Conservation (phyloP, 2,888 invertebrate species). For the Oxyteleia sp. region DNA sequence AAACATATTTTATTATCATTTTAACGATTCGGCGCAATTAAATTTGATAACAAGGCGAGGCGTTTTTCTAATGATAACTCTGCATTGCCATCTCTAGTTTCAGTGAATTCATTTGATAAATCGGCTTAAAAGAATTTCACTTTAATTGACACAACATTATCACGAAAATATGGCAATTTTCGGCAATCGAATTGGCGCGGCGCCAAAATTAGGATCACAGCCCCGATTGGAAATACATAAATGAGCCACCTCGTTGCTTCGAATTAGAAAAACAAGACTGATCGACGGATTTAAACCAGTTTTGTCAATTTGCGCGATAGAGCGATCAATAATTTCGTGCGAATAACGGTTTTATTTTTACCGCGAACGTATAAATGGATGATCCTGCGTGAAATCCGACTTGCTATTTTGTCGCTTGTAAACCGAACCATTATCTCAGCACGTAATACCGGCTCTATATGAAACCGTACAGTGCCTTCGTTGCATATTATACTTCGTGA, state of each 20-base stretch:
- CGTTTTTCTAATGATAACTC: not conserved
- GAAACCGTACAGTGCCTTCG: constrained; percentile 65
- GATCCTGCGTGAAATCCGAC: constrained; percentile 64
- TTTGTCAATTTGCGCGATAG: not conserved
- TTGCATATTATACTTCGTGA: constrained; percentile 69
- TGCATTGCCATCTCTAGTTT: not conserved
- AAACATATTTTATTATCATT: not conserved
- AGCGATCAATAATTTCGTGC: constrained; percentile 24
- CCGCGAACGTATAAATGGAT: constrained; percentile 47
- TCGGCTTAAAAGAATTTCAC: constrained; percentile 37
- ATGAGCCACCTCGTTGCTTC: not conserved
- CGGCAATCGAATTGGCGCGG: constrained; percentile 15
- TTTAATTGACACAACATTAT: constrained; percentile 45
- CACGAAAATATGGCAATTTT: constrained; percentile 2
- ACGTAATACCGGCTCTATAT: constrained; percentile 67
- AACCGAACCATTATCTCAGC: constrained; percentile 69
- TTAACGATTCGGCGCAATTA: not conserved
- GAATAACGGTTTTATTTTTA: constrained; percentile 32
- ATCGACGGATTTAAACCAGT: not conserved
- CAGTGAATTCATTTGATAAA: constrained; percentile 33
- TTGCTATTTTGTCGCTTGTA: constrained; percentile 70
- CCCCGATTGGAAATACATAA: not conserved
- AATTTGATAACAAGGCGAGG: not conserved
- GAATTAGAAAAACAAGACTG: constrained; percentile 18
- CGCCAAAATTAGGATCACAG: constrained; percentile 24